Conservation (phyloP, 2,888 invertebrate genomes). For the Agonopterix heracliana region DNA sequence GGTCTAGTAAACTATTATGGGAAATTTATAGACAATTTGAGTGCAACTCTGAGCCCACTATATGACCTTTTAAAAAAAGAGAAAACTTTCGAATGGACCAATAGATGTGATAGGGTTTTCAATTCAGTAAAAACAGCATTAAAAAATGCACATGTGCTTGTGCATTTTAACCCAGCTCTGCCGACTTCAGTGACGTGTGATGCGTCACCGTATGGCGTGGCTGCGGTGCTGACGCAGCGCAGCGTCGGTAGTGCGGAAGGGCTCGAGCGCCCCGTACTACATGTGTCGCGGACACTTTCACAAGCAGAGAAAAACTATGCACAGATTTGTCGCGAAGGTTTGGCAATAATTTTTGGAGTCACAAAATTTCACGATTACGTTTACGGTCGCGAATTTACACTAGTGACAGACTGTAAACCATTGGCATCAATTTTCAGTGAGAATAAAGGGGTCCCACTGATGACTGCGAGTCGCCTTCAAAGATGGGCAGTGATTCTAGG, state of each 20-base stretch:
- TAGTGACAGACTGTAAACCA: neutral
- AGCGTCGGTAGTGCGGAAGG: neutral
- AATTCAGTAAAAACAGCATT: constrained; percentile 11
- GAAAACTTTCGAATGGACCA: constrained; percentile 11
- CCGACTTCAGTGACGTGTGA: neutral
- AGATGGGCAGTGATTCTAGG: constrained; percentile 1
- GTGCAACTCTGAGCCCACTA: constrained; percentile 11
- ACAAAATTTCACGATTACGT: constrained; percentile 3
- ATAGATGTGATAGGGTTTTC: constrained; percentile 13
- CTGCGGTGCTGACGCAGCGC: constrained; percentile 2
- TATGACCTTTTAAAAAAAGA: constrained; percentile 15
- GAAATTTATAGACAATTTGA: constrained; percentile 15
- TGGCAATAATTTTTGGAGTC: constrained; percentile 1
- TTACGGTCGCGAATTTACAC: neutral
- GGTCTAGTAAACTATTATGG: constrained; percentile 18
- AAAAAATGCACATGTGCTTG: constrained; percentile 1
- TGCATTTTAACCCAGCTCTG: constrained; percentile 3
- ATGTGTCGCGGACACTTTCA: constrained; percentile 11
- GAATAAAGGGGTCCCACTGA: neutral
- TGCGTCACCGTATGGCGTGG: constrained; percentile 4
- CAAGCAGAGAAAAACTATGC: constrained; percentile 11
- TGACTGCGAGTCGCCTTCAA: constrained; percentile 1
- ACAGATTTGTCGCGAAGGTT: constrained; percentile 3
- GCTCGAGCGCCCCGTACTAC: constrained; percentile 10
- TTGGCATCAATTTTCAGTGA: constrained; percentile 1